A percentile compares a stretch with the other conserved stretches of the same genome.
Evolutionary conservation across 2,888 invertebrate species (phyloP).

Genomic region (Teleiodes luculella): DNA sequence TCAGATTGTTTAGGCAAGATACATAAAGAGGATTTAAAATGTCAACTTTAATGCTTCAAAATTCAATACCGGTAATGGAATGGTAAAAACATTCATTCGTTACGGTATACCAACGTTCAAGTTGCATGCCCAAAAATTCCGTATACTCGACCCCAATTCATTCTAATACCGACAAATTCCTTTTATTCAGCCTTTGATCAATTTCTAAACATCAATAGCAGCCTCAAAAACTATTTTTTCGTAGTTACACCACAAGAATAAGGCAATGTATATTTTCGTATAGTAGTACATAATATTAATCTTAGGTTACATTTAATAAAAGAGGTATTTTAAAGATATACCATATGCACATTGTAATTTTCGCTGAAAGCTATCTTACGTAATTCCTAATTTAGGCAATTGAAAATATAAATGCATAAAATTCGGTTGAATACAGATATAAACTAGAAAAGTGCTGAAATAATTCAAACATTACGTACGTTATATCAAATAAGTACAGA

Average conservation of each 20-base stretch:
- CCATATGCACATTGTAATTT: no score
- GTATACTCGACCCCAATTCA: neutral
- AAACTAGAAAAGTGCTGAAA: neutral
- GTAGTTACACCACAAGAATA: slow-evolving; percentile 43
- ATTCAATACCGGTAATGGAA: no score
- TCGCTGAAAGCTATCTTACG: neutral
- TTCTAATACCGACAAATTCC: slow-evolving; percentile 29
- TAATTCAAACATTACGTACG: neutral
- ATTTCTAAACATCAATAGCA: slow-evolving; percentile 13
- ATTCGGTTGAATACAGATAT: neutral
- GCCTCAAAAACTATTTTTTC: slow-evolving; percentile 21
- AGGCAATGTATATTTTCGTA: slow-evolving; percentile 12
- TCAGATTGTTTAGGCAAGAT: no score
- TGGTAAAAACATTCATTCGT: no score
- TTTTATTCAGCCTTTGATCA: slow-evolving; percentile 30
- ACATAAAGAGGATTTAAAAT: no score
- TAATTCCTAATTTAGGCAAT: neutral
- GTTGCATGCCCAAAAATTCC: neutral
- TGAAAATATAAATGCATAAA: neutral
- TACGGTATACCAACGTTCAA: neutral
- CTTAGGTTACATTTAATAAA: neutral
- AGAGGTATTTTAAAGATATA: neutral
- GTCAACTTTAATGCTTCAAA: no score
- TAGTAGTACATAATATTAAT: neutral
- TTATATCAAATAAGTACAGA: neutral